Evolutionary conservation across 2,888 invertebrate genomes (phyloP).

Genomic region (Dryococelus australis): DNA sequence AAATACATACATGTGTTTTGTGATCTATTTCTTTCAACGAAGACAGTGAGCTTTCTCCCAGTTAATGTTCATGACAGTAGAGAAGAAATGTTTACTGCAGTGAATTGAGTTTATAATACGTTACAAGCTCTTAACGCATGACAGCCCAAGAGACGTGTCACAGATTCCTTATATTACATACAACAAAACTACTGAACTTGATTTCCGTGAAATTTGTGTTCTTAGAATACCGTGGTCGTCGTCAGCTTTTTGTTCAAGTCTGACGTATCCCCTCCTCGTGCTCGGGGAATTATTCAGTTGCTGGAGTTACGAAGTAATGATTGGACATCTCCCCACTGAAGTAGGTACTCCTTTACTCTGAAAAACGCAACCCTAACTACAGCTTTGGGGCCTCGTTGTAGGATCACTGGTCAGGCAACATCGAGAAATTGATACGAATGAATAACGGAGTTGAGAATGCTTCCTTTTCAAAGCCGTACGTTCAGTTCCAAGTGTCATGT

Average conservation of each 20-base stretch:
- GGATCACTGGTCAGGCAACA: neutral
- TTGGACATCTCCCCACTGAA: neutral
- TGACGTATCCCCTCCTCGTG: neutral
- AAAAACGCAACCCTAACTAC: neutral
- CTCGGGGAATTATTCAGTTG: neutral
- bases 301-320: neutral
- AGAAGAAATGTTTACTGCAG: too few relatives aligned
- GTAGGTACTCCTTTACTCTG: neutral
- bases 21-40: too few relatives aligned
- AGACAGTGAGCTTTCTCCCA: too few relatives aligned
- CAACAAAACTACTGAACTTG: neutral
- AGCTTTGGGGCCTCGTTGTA: neutral
- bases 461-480: neutral
- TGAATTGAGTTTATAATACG: too few relatives aligned
- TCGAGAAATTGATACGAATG: neutral
- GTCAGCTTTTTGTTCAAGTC: neutral
- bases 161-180: neutral
- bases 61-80: too few relatives aligned
- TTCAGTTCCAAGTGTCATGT: too few relatives aligned
- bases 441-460: neutral
- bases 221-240: neutral
- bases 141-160: too few relatives aligned
- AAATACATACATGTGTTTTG: too few relatives aligned
- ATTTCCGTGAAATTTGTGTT: neutral
- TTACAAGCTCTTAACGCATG: too few relatives aligned